Evolutionary conservation across 2,113 vertebrate species (phyloP).

Genomic region (Stercorarius parasiticus): DNA sequence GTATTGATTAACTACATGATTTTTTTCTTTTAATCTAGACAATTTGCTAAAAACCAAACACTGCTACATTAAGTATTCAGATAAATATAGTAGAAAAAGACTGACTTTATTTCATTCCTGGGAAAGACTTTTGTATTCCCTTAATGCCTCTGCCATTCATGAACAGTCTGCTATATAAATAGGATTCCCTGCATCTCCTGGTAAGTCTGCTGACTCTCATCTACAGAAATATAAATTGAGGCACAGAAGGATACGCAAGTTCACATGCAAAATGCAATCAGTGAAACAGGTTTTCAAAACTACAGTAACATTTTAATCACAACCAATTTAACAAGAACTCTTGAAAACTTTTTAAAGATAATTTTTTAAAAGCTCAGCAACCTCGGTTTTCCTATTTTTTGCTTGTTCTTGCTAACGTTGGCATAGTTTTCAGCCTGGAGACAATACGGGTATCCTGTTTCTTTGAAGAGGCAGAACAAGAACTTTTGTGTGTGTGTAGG

Average conservation of each 20-base stretch:
- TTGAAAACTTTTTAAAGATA: background rate
- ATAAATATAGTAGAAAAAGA: background rate
- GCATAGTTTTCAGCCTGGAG: conserved; percentile 38
- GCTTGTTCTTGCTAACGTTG: background rate
- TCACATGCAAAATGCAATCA: background rate
- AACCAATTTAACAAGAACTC: background rate
- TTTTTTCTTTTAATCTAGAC: background rate
- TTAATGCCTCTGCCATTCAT: conserved; percentile 22
- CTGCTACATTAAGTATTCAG: background rate
- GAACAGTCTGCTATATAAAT: background rate
- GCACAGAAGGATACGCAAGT: background rate
- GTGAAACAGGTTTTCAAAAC: background rate
- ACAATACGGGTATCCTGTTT: conserved; percentile 32
- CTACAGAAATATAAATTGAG: background rate
- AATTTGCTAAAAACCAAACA: background rate
- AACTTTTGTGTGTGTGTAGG: background rate
- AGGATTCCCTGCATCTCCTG: conserved; percentile 1
- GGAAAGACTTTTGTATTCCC: background rate
- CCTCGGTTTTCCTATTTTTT: background rate
- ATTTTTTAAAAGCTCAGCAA: conserved; percentile 32
- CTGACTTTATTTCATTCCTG: background rate
- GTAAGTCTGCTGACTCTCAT: conserved; percentile 27
- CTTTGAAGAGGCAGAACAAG: conserved; percentile 27
- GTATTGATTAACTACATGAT: background rate
- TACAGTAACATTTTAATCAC: background rate